Evolutionary conservation across 2,888 invertebrate species (phyloP), one percentile per base, ranked within the genome.

Genomic region (Noctua comes): DNA sequence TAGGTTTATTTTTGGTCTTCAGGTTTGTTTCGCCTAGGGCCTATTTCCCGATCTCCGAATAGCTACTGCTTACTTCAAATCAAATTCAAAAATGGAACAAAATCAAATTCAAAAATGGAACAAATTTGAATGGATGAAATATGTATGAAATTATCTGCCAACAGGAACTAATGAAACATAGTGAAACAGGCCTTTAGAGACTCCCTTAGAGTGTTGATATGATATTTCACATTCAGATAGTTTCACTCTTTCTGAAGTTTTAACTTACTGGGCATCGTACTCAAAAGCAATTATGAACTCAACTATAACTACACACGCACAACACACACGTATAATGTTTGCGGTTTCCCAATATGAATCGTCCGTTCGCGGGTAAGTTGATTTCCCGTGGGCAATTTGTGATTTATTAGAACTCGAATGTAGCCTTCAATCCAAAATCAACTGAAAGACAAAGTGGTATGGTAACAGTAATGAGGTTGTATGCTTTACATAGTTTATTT

Each of bases 301-400:
- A 40, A 66, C 66, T 66, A 36, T 43, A 66, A 43, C 11, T n/a
- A 36, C 10, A n/a, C 10, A 48, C 76, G n/a, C 27, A 46, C 36
- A 76, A 48, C n/a, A 66, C 48, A 69, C 10, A 24, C 36, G 59
- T 43, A 59, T 54, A 71, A 71, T 79, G 68, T 83, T 82, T 64
- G 88, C 62, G 76, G 79, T 79, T 73, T 68, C 75, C 70, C 79
- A 77, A 68, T 68, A 79, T 76, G 68, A 83, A 79, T 68, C 76
- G 76, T 69, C 77, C 71, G 80, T 80, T 73, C 74, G 68, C 74
- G 66, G 74, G 71, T 83, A 76, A 70, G 84, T 82, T 88, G 89
- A 88, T 88, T 88, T 89, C 88, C 89, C 88, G 68, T 54, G 89
- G 86, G 88, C 66, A 48, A 74, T 75, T 76, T 84, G 82, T 89